Percentiles rank a stretch among this genome's conserved stretches.
Evolutionary conservation across 2,797 vertebrate genomes (phyloP).

Genomic region (Australoheros facetus): DNA sequence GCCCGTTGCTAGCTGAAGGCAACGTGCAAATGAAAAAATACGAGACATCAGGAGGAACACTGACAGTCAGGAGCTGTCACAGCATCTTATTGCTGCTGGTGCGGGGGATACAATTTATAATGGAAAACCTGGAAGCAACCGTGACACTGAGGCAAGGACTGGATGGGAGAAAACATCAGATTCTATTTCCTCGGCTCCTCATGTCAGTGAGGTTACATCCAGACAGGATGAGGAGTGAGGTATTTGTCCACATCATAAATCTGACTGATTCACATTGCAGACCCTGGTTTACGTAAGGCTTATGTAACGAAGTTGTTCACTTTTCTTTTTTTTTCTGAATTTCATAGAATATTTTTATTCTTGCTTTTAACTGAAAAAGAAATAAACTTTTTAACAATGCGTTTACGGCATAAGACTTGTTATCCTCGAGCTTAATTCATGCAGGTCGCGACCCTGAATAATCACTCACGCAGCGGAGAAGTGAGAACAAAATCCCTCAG

Average conservation of each 20-base stretch:
- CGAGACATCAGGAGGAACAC: background rate
- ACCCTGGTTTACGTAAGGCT: constrained; percentile 48
- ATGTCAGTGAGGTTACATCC: constrained; percentile 16
- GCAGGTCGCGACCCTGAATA: constrained; percentile 36
- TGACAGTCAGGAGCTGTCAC: constrained; percentile 5
- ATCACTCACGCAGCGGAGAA: constrained; percentile 52
- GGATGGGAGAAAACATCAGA: constrained; percentile 6
- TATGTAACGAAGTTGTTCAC: constrained; percentile 26
- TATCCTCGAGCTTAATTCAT: constrained; percentile 26
- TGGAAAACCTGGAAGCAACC: constrained; percentile 1
- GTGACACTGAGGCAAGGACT: constrained; percentile 21
- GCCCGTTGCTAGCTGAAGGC: background rate
- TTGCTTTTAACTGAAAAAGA: background rate
- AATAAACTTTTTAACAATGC: background rate
- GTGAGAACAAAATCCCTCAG: constrained; percentile 25
- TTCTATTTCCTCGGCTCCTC: constrained; percentile 8
- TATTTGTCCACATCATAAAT: constrained; percentile 34
- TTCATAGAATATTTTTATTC: background rate
- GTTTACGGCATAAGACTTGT: background rate
- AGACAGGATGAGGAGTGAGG: constrained; percentile 20
- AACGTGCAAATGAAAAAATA: background rate
- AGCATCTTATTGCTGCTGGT: constrained; percentile 5
- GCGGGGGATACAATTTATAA: background rate
- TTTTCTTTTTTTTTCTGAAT: constrained; percentile 3
- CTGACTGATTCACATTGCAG: constrained; percentile 46